A percentile compares a stretch with the other conserved stretches of the same genome.
phyloP scores from a whole-genome alignment of 2,797 vertebrate species.

The Ctenosaura bakeri region DNA sequence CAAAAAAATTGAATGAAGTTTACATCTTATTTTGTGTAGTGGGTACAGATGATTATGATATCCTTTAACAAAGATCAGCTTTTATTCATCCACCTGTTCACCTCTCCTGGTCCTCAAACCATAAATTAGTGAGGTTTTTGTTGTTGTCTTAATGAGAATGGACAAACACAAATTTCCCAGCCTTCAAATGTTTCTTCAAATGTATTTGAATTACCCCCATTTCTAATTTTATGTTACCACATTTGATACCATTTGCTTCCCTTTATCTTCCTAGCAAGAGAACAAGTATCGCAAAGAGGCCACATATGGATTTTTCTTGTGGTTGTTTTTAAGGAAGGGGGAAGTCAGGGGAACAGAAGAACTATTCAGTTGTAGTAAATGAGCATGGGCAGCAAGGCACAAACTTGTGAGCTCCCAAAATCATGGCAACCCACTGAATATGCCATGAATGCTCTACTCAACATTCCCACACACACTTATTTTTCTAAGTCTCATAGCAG shows the following conservation, averaged over 20 bases:
- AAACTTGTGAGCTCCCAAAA: neutral
- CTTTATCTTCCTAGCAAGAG: neutral
- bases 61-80: neutral
- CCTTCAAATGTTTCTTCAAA: neutral
- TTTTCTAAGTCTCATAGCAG: neutral
- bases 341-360: slow-evolving; percentile 56
- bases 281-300: neutral
- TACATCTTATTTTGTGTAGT: slow-evolving; percentile 46
- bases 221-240: neutral
- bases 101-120: neutral
- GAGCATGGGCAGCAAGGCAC: neutral
- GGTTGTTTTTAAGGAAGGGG: slow-evolving; percentile 79
- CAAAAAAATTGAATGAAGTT: slow-evolving; percentile 69
- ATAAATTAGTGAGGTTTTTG: neutral
- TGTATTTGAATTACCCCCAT: no score
- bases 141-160: neutral
- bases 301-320: slow-evolving; percentile 65
- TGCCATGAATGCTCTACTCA: neutral
- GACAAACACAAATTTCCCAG: neutral
- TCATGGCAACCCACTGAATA: neutral
- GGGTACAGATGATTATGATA: neutral
- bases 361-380: slow-evolving; percentile 55
- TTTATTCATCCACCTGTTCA: neutral
- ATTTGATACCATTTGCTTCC: neutral
- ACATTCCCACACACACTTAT: neutral